Percentiles rank a stretch among this genome's conserved stretches.
These are phyloP conservation scores for Aporophyla nigra DNA, from an alignment of 2,888 invertebrate genomes.

Conservation along the genomic window DNA sequence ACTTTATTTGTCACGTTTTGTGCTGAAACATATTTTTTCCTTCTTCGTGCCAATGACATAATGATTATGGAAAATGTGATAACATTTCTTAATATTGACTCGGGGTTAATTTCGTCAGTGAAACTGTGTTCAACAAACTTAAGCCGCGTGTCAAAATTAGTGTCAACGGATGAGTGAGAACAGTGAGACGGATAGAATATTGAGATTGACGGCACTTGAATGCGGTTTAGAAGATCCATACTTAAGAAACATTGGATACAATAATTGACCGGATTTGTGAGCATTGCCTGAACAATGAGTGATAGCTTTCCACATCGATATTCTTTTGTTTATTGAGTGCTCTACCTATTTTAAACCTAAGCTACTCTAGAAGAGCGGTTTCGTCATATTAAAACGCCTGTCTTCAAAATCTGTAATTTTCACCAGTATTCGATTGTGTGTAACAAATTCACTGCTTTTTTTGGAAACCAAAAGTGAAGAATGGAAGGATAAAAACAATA, in stretches of 20 bases:
- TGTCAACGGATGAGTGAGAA: too few species aligned
- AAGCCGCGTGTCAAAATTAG: too few species aligned
- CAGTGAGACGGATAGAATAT: too few species aligned
- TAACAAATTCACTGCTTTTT: background rate
- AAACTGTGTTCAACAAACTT: too few species aligned
- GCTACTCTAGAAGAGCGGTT: background rate
- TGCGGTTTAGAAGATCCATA: too few species aligned
- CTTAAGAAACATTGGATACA: background rate
- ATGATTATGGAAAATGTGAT: background rate
- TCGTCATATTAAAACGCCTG: background rate
- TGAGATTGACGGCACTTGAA: too few species aligned
- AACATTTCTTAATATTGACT: too few species aligned
- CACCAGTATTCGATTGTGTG: background rate
- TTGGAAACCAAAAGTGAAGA: background rate
- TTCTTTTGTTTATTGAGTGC: background rate
- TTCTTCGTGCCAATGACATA: background rate
- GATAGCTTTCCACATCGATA: background rate
- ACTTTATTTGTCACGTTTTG: background rate
- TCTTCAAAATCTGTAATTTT: background rate
- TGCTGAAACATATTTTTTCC: background rate
- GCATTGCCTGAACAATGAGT: background rate
- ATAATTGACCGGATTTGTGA: background rate
- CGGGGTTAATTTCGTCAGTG: too few species aligned
- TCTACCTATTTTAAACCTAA: background rate
- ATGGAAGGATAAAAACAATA: background rate